Conservation (phyloP, 2,888 invertebrate genomes). For the Callyntrura sp. region DNA sequence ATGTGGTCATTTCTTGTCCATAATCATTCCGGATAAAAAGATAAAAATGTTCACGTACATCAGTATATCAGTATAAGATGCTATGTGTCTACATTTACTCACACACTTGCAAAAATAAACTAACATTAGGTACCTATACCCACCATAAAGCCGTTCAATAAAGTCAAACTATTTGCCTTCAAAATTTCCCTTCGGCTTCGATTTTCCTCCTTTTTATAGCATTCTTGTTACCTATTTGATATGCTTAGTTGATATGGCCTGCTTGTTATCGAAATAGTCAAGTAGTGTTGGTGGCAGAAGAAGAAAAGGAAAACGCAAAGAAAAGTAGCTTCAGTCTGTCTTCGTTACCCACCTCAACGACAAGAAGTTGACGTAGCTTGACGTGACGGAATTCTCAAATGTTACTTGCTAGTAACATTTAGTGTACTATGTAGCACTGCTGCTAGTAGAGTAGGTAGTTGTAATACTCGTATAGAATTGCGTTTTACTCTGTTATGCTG, state of each 20-base stretch:
- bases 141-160: not conserved
- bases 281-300: not conserved
- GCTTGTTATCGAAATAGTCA: slow-evolving; percentile 61
- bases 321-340: slow-evolving; percentile 56
- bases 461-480: not conserved
- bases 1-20: slow-evolving; percentile 28
- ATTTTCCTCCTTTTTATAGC: slow-evolving; percentile 34
- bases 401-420: slow-evolving; percentile 38
- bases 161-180: slow-evolving; percentile 23
- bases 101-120: no score
- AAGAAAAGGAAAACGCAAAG: slow-evolving; percentile 26
- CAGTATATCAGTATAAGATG: not conserved
- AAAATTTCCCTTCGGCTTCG: slow-evolving; percentile 37
- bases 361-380: slow-evolving; percentile 77
- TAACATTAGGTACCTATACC: not conserved
- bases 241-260: slow-evolving; percentile 35
- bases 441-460: not conserved
- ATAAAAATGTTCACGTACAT: not conserved
- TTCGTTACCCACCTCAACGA: slow-evolving; percentile 71
- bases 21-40: slow-evolving; percentile 1
- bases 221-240: slow-evolving; percentile 53
- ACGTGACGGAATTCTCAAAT: slow-evolving; percentile 75
- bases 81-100: no score
- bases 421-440: not conserved
- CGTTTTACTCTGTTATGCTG: slow-evolving; percentile 55